These are phyloP conservation scores for Megaceryle alcyon DNA, from an alignment of 2,797 vertebrate genomes.

Conservation along the genomic window DNA sequence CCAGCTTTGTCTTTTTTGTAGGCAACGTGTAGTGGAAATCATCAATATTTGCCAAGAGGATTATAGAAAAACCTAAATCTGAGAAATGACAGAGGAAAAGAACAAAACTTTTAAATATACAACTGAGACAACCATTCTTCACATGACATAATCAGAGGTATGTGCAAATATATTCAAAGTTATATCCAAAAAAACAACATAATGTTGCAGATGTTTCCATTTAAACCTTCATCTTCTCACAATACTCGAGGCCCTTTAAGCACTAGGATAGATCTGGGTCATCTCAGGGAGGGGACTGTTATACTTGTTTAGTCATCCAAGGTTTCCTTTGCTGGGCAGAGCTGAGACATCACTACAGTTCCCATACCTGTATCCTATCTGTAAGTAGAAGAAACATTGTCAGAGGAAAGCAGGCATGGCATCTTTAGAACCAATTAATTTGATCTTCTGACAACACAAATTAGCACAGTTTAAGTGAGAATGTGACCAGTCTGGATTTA, in stretches of 20 bases:
- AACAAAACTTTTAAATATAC: not conserved
- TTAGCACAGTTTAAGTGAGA: constrained; percentile 34
- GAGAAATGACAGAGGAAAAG: not conserved
- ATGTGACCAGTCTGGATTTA: constrained; percentile 20
- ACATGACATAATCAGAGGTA: not conserved
- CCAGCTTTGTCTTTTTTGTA: not conserved
- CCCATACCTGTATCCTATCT: not conserved
- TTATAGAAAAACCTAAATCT: not conserved
- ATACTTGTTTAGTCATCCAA: constrained; percentile 15
- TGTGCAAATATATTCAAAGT: not conserved
- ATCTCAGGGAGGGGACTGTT: not conserved
- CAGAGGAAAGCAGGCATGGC: constrained; percentile 12
- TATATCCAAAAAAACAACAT: not conserved
- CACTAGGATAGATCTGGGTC: not conserved
- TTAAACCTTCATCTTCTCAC: not conserved
- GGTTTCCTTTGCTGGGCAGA: not conserved
- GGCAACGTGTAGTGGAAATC: not conserved
- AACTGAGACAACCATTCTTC: not conserved
- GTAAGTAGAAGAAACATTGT: not conserved
- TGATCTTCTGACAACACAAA: constrained; percentile 47
- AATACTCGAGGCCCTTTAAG: not conserved
- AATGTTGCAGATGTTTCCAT: not conserved
- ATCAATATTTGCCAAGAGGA: not conserved
- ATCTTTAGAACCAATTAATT: constrained; percentile 35
- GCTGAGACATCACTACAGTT: not conserved